These are phyloP conservation scores for Lerista edwardsae DNA, from an alignment of 2,797 vertebrate genomes.

Conservation along the genomic window DNA sequence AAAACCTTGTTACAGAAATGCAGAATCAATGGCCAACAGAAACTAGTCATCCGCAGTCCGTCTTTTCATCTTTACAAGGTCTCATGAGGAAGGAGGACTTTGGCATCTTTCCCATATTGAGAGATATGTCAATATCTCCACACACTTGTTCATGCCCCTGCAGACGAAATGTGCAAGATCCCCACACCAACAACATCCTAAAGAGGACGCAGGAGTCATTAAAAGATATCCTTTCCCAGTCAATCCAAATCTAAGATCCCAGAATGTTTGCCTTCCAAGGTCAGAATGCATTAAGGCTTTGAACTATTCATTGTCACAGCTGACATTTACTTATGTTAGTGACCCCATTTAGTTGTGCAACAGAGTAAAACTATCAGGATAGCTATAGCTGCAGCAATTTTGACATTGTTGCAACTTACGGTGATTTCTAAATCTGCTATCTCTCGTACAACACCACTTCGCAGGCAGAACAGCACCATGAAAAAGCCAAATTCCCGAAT, in stretches of 20 bases:
- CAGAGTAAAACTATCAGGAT: fast-evolving
- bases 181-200: no score
- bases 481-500: conserved; percentile 97
- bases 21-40: background rate
- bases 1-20: background rate
- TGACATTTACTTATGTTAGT: background rate
- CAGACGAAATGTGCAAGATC: background rate
- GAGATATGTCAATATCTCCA: background rate
- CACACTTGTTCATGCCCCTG: background rate
- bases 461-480: conserved; percentile 89
- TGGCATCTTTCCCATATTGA: background rate
- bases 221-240: background rate
- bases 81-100: background rate
- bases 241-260: background rate
- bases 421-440: conserved; percentile 91
- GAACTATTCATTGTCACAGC: background rate
- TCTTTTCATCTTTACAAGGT: background rate
- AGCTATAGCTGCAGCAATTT: fast-evolving
- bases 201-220: background rate
- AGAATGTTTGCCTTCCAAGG: background rate
- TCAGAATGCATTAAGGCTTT: background rate
- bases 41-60: background rate
- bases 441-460: conserved; percentile 87
- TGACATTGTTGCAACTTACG: conserved; percentile 74
- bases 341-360: fast-evolving